These are phyloP conservation scores for Antidorcas marsupialis DNA, from an alignment of 2,113 vertebrate species.

Conservation along the genomic window DNA sequence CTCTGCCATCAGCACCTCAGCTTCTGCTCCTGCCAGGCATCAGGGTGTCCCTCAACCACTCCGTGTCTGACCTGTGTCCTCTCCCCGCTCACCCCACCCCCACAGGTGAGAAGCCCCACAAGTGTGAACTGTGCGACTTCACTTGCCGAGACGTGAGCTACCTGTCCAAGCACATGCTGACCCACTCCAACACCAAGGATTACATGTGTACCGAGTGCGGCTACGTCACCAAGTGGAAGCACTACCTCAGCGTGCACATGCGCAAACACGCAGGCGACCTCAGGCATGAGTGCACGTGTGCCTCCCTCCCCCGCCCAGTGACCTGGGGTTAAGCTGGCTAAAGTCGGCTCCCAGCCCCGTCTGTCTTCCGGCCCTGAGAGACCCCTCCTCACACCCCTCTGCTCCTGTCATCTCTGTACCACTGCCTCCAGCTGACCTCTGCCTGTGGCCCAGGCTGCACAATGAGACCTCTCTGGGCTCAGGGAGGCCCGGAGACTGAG, in stretches of 20 bases:
- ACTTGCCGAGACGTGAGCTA: slow-evolving; percentile 96
- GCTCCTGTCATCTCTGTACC: background rate
- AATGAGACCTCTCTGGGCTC: background rate
- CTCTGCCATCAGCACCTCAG: background rate
- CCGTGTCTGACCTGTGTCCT: background rate
- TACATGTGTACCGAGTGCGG: slow-evolving; percentile 98
- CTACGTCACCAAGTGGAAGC: slow-evolving; percentile 98
- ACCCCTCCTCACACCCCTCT: background rate
- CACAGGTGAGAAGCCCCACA: slow-evolving; percentile 96
- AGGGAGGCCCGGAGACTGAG: background rate
- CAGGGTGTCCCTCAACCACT: background rate
- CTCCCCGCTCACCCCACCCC: background rate
- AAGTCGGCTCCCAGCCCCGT: background rate
- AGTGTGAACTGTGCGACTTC: slow-evolving; percentile 94
- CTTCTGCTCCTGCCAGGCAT: background rate
- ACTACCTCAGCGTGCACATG: slow-evolving; percentile 96
- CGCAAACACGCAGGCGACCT: slow-evolving; percentile 97
- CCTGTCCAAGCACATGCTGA: slow-evolving; percentile 97
- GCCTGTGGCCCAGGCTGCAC: background rate
- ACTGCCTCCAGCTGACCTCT: background rate
- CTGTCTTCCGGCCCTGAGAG: background rate
- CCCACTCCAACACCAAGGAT: slow-evolving; percentile 92
- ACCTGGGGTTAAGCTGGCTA: background rate
- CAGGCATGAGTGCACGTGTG: slow-evolving; percentile 77
- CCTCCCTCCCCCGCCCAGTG: background rate